Percentiles rank a stretch among this genome's conserved stretches.
These are phyloP conservation scores for Odontomachus brunneus DNA, from an alignment of 1,140 invertebrate species.

Conservation along the genomic window DNA sequence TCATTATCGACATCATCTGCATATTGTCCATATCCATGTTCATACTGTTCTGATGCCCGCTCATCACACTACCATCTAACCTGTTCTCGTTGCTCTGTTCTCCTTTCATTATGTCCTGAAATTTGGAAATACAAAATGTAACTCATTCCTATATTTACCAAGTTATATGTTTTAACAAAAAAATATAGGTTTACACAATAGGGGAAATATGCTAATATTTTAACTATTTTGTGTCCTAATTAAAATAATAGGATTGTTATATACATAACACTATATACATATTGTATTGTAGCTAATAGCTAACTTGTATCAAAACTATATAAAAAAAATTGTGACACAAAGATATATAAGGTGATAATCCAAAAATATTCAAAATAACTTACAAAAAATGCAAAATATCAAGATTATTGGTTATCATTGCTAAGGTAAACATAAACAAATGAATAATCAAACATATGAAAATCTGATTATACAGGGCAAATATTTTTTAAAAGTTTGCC, in stretches of 20 bases:
- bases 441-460: constrained; percentile 59
- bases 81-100: constrained; percentile 82
- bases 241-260: constrained; percentile 1
- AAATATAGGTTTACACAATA: too few species aligned
- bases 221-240: background rate
- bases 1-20: constrained; percentile 81
- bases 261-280: background rate
- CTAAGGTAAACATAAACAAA: constrained; percentile 68
- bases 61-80: constrained; percentile 82
- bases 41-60: constrained; percentile 81
- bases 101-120: constrained; percentile 82
- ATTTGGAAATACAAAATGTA: constrained; percentile 22
- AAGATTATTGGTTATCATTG: constrained; percentile 46
- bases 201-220: background rate
- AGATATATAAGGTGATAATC: background rate
- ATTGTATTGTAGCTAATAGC: background rate
- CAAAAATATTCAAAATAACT: constrained; percentile 47
- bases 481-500: background rate
- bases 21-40: constrained; percentile 82
- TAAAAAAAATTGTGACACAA: background rate
- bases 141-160: background rate
- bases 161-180: too few species aligned
- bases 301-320: background rate
- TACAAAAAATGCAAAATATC: constrained; percentile 56
- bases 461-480: constrained; percentile 5